Evolutionary conservation across 2,113 vertebrate genomes (phyloP).

Genomic region (Ornithorhynchus anatinus): DNA sequence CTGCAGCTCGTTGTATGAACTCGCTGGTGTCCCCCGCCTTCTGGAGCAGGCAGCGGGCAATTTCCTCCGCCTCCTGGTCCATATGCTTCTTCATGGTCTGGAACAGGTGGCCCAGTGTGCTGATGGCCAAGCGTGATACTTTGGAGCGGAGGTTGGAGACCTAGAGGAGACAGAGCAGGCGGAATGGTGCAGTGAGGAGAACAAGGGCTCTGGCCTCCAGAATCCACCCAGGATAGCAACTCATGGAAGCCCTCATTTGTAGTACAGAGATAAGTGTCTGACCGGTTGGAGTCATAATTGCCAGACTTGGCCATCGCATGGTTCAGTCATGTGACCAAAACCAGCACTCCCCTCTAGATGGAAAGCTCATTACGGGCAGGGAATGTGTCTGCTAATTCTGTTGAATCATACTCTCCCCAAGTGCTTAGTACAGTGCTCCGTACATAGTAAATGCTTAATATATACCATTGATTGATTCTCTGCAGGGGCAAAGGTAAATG

Average conservation of each 20-base stretch:
- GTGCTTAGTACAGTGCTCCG: too few relatives aligned
- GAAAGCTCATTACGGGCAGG: too few relatives aligned
- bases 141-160: slow-evolving; percentile 71
- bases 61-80: slow-evolving; percentile 66
- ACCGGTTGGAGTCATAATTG: too few relatives aligned
- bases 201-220: neutral
- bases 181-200: neutral
- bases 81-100: slow-evolving; percentile 61
- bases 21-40: slow-evolving; percentile 58
- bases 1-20: slow-evolving; percentile 68
- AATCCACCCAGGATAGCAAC: neutral
- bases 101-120: slow-evolving; percentile 62
- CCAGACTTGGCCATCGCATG: too few relatives aligned
- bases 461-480: too few relatives aligned
- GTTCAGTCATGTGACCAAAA: too few relatives aligned
- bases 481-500: too few relatives aligned
- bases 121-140: slow-evolving; percentile 64
- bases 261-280: neutral
- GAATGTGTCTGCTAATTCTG: too few relatives aligned
- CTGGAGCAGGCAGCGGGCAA: slow-evolving; percentile 60
- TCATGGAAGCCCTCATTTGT: neutral
- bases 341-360: too few relatives aligned
- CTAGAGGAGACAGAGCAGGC: slow-evolving; percentile 39
- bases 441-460: too few relatives aligned
- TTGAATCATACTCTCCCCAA: too few relatives aligned